A percentile compares a stretch with the other conserved stretches of the same genome.
phyloP scores from a whole-genome alignment of 2,888 invertebrate genomes.

The Amphimallon solstitiale region DNA sequence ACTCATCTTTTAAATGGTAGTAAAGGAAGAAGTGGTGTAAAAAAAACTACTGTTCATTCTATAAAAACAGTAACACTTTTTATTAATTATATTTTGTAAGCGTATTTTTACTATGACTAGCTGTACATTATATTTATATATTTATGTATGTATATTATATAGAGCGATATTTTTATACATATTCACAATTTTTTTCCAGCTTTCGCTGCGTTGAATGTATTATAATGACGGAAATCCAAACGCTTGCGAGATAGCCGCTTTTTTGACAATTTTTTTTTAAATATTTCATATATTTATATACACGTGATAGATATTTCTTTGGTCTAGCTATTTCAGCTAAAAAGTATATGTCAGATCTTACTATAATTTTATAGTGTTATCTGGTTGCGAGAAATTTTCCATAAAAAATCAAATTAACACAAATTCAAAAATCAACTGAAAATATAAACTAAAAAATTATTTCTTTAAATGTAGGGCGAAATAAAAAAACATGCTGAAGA shows the following conservation, averaged over 20 bases:
- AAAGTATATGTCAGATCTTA: constrained; percentile 47
- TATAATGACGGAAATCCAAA: not conserved
- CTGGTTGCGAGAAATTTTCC: constrained; percentile 4
- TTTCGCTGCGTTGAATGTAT: constrained; percentile 18
- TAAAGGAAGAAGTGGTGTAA: constrained; percentile 41
- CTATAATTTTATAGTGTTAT: constrained; percentile 24
- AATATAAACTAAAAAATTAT: no score
- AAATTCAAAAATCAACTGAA: no score
- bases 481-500: no score
- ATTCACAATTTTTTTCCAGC: constrained; percentile 61
- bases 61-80: constrained; percentile 66
- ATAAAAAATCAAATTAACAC: no score
- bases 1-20: not conserved
- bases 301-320: constrained; percentile 63
- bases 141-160: constrained; percentile 56
- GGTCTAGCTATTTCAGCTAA: constrained; percentile 58
- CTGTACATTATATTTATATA: constrained; percentile 63
- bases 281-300: constrained; percentile 56
- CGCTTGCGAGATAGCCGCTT: constrained; percentile 1
- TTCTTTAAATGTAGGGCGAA: no score
- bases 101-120: constrained; percentile 66
- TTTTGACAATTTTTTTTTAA: constrained; percentile 50
- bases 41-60: constrained; percentile 62
- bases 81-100: constrained; percentile 60
- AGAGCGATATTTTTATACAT: constrained; percentile 62